A percentile compares a stretch with the other conserved stretches of the same genome.
Conservation (phyloP, 2,797 vertebrate species). For the Poeciliopsis paucimaculata region DNA sequence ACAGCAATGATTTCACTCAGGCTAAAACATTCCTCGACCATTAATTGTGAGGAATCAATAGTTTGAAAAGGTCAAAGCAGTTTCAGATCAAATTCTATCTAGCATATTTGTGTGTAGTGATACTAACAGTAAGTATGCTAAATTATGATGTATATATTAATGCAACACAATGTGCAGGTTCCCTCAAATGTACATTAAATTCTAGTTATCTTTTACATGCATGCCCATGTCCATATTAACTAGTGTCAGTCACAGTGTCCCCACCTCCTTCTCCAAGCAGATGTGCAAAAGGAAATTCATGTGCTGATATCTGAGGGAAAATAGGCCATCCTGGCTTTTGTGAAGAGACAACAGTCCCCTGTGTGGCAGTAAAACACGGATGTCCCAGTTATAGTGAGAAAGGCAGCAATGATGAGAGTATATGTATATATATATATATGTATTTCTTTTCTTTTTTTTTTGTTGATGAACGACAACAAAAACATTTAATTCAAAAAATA, state of each 20-base stretch:
- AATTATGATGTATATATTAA: background rate
- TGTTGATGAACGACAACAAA: background rate
- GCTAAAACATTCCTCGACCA: conserved; percentile 84
- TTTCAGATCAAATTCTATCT: conserved; percentile 57
- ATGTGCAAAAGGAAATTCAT: conserved; percentile 68
- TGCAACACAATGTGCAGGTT: background rate
- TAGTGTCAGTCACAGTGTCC: conserved; percentile 67
- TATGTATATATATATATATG: background rate
- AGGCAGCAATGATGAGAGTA: conserved; percentile 12
- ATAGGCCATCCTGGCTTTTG: conserved; percentile 60
- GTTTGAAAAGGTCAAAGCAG: conserved; percentile 85
- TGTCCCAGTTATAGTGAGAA: conserved; percentile 42
- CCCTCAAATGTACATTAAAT: background rate
- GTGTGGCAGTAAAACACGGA: conserved; percentile 42
- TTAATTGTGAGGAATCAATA: conserved; percentile 85
- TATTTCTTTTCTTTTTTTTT: background rate
- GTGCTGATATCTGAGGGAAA: conserved; percentile 68
- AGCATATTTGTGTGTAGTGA: background rate
- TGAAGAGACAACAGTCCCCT: conserved; percentile 57
- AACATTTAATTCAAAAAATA: background rate
- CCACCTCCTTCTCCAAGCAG: conserved; percentile 60
- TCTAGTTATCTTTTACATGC: conserved; percentile 55
- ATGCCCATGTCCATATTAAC: conserved; percentile 76
- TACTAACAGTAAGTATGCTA: background rate
- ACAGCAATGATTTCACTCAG: conserved; percentile 71